phyloP scores from a whole-genome alignment of 2,113 vertebrate species.

The Austrofundulus limnaeus region DNA sequence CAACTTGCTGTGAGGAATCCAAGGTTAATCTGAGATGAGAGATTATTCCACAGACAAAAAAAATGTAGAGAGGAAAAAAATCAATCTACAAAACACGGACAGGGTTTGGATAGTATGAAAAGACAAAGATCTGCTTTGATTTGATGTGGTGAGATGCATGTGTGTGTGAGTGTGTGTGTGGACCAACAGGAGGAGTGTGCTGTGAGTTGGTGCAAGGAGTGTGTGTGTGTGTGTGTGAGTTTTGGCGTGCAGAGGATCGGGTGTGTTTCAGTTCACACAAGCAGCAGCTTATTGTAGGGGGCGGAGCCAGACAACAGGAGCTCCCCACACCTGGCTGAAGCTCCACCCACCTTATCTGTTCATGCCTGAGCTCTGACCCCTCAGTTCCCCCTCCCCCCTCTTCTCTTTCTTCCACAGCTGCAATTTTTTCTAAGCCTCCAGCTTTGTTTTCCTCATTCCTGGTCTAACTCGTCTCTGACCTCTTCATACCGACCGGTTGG shows the following conservation, averaged over 20 bases:
- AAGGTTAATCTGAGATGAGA: conserved; percentile 69
- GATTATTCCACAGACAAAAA: conserved; percentile 55
- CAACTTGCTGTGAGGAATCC: conserved; percentile 77
- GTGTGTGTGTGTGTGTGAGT: conserved; percentile 25
- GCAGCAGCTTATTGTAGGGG: conserved; percentile 35
- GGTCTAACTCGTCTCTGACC: conserved; percentile 9
- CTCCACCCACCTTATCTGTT: conserved; percentile 34
- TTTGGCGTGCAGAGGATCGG: conserved; percentile 42
- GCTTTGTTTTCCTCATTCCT: conserved; percentile 15
- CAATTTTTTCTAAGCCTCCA: background rate
- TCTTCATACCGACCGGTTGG: conserved; percentile 26
- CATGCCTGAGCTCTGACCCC: conserved; percentile 11
- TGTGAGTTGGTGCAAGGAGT: conserved; percentile 22
- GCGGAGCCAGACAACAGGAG: conserved; percentile 59
- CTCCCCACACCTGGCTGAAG: conserved; percentile 68
- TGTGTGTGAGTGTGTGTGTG: conserved; percentile 30
- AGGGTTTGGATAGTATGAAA: conserved; percentile 44
- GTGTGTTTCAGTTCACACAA: conserved; percentile 59
- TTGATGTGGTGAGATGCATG: conserved; percentile 36
- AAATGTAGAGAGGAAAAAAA: no score
- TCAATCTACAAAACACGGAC: conserved; percentile 19
- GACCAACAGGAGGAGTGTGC: conserved; percentile 35
- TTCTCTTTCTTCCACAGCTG: conserved; percentile 5
- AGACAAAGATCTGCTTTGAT: conserved; percentile 54
- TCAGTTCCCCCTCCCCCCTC: conserved; percentile 13